phyloP scores from a whole-genome alignment of 2,888 invertebrate species.

The Lysandra bellargus region DNA sequence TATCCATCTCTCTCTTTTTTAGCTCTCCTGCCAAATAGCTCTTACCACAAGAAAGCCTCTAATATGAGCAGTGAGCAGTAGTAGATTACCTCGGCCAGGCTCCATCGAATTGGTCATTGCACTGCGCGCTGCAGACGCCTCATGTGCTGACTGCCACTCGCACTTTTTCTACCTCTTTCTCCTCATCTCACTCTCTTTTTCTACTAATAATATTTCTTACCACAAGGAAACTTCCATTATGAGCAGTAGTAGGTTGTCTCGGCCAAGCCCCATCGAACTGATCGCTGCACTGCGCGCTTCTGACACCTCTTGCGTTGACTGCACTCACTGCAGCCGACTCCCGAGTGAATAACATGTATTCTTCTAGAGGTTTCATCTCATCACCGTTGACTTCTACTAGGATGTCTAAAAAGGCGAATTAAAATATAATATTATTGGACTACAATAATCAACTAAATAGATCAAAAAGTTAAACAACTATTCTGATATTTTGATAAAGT shows the following conservation, averaged over 20 bases:
- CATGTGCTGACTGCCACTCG: conserved; percentile 87
- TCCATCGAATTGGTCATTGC: conserved; percentile 88
- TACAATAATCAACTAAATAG: no score
- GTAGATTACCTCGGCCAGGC: conserved; percentile 69
- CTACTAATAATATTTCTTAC: conserved; percentile 47
- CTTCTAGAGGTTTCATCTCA: conserved; percentile 92
- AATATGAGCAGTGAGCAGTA: conserved; percentile 56
- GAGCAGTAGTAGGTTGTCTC: conserved; percentile 62
- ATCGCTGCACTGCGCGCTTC: conserved; percentile 92
- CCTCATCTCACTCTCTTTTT: no score
- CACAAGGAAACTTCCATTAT: conserved; percentile 72
- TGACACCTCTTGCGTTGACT: conserved; percentile 91
- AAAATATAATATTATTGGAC: no score
- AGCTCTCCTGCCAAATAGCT: conserved; percentile 15
- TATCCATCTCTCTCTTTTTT: no score
- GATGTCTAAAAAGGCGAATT: conserved; percentile 82
- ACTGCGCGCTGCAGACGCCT: conserved; percentile 92
- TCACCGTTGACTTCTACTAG: conserved; percentile 91
- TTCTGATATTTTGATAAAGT: no score
- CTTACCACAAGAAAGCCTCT: conserved; percentile 72
- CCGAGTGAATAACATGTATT: conserved; percentile 95
- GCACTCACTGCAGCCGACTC: conserved; percentile 91
- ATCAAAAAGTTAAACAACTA: no score
- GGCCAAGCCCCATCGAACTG: conserved; percentile 84
- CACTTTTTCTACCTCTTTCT: no score